Evolutionary conservation across 2,113 vertebrate genomes (phyloP).

Genomic region (Dendropsophus ebraccatus): DNA sequence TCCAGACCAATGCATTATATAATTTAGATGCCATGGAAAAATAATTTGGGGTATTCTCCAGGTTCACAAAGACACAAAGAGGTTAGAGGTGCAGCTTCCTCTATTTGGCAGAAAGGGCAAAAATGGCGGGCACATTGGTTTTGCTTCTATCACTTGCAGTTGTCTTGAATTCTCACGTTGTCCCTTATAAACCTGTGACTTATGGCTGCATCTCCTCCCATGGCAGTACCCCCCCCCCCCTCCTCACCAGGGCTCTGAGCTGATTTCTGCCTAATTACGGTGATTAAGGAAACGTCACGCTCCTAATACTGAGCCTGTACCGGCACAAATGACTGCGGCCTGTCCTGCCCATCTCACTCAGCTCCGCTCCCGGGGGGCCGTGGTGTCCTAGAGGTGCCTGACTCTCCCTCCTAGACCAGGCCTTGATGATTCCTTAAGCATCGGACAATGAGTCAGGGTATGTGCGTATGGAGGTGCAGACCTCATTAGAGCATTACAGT

Average conservation of each 20-base stretch:
- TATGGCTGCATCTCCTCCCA: constrained; percentile 8
- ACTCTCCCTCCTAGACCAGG: background rate
- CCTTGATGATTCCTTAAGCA: background rate
- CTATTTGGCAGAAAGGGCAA: too few relatives aligned
- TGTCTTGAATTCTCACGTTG: constrained; percentile 16
- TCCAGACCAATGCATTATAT: background rate
- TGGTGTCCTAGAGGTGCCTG: constrained; percentile 4
- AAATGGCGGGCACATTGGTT: too few relatives aligned
- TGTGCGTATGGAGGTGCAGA: background rate
- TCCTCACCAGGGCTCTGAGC: constrained; percentile 21
- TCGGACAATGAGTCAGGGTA: background rate
- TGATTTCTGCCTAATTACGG: constrained; percentile 52
- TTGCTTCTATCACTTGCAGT: background rate
- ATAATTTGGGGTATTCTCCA: background rate
- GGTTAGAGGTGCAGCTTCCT: too few relatives aligned
- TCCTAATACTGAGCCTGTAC: constrained; percentile 18
- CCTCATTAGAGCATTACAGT: background rate
- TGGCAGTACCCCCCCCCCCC: background rate
- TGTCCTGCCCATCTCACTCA: background rate
- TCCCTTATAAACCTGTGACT: constrained; percentile 41
- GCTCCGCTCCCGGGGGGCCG: background rate
- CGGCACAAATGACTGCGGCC: constrained; percentile 16
- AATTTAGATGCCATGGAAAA: background rate
- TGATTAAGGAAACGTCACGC: constrained; percentile 48
- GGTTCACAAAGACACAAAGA: too few relatives aligned